These are phyloP conservation scores for Prionailurus bengalensis DNA, from an alignment of 2,113 vertebrate genomes.

Conservation along the genomic window DNA sequence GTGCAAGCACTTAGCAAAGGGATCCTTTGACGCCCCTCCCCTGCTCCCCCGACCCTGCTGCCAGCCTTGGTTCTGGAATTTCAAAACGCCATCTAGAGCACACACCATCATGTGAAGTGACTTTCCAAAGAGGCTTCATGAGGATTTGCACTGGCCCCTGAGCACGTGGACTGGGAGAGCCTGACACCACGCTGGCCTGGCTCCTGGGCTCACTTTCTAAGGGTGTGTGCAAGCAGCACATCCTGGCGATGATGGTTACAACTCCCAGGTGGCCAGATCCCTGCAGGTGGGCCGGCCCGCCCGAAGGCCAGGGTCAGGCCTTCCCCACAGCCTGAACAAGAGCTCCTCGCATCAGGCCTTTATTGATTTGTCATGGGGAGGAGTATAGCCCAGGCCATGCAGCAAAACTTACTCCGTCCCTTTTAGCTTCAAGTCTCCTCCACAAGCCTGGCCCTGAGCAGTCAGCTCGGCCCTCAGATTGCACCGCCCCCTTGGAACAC, in stretches of 20 bases:
- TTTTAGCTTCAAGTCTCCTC: background rate
- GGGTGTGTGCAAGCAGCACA: no score
- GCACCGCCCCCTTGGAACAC: no score
- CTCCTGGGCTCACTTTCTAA: background rate
- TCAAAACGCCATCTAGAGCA: background rate
- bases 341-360: background rate
- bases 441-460: background rate
- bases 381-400: background rate
- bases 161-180: background rate
- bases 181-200: background rate
- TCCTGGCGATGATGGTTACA: background rate
- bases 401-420: background rate
- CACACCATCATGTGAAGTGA: background rate
- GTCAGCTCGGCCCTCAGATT: background rate
- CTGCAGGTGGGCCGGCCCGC: background rate
- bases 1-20: background rate
- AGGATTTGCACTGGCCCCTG: background rate
- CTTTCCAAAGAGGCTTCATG: background rate
- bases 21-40: background rate
- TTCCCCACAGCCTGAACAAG: background rate
- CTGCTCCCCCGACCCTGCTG: background rate
- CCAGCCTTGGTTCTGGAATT: background rate
- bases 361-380: background rate
- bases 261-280: background rate
- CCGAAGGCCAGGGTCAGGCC: background rate